phyloP scores from a whole-genome alignment of 2,797 vertebrate genomes.

The Clarias laeviceps region DNA sequence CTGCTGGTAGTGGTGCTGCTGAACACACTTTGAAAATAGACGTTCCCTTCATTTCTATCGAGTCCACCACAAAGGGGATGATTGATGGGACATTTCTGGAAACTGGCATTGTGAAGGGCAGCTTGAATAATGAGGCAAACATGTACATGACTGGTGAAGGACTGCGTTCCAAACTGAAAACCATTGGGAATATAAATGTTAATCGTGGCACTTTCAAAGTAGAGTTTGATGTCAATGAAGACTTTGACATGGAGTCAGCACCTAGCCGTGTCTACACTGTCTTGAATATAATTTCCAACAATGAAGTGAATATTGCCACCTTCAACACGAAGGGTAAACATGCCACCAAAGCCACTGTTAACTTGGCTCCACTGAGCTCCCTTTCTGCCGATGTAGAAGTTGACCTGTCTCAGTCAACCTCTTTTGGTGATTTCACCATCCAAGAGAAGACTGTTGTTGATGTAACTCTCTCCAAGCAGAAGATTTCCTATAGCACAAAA shows the following conservation, averaged over 20 bases:
- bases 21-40: slow-evolving; percentile 81
- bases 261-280: slow-evolving; percentile 74
- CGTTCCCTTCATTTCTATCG: slow-evolving; percentile 78
- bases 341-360: slow-evolving; percentile 74
- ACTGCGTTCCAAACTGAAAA: slow-evolving; percentile 77
- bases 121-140: slow-evolving; percentile 76
- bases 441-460: slow-evolving; percentile 72
- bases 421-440: slow-evolving; percentile 70
- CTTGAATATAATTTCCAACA: slow-evolving; percentile 79
- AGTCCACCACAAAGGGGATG: slow-evolving; percentile 73
- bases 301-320: slow-evolving; percentile 64
- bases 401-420: slow-evolving; percentile 77
- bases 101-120: slow-evolving; percentile 72
- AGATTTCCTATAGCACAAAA: slow-evolving; percentile 71
- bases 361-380: slow-evolving; percentile 72
- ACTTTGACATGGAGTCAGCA: slow-evolving; percentile 80
- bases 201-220: slow-evolving; percentile 67
- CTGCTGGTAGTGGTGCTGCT: slow-evolving; percentile 71
- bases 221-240: slow-evolving; percentile 78
- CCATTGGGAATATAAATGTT: slow-evolving; percentile 73
- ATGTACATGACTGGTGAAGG: slow-evolving; percentile 80
- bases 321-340: slow-evolving; percentile 80
- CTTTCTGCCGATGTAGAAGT: slow-evolving; percentile 77
- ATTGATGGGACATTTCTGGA: slow-evolving; percentile 76
- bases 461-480: slow-evolving; percentile 75